Evolutionary conservation across 2,113 vertebrate species (phyloP), one percentile per base, ranked within the genome.

Genomic region (Camelus bactrianus): DNA sequence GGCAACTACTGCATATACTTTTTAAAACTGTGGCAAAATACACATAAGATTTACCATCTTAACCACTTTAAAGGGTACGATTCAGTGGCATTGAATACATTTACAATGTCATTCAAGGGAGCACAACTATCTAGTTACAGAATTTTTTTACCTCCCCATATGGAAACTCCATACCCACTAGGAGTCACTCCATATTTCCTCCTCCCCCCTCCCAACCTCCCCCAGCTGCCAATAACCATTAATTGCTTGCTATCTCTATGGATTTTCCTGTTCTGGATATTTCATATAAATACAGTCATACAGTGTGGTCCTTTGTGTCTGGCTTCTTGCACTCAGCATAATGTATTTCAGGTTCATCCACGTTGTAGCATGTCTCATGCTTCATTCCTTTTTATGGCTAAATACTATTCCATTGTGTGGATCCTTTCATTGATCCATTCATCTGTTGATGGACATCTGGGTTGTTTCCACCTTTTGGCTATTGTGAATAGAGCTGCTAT

Each of bases 341-440:
- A n/a, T 54, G 38, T 48, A 46, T 26, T 73, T 56, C 32, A 32
- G 64, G 16, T 19, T 16, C 67, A 67, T 15, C 58, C 2, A 10
- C 1, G 16, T 6, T 4, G 22, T 4, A 46, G 22, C 1, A 0
- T 8, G 11, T 50, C 8, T 60, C 12, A 8, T 7, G 3, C 35
- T 52, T 67, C 3, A 8, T 22, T 70, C 20, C 32, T 58, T 46
- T 70, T 79, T 16, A 62, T 1, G 5, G 35, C 48, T 67, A 30
- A 87, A n/a, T 85, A 69, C 35, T 32, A 6, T 54, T 85, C n/a
- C 72, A 46, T 56, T 50, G n/a, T n/a, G 38, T 67, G 69, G 38
- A 22, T 5, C 46, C 24, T 81, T 72, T 62, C 46, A 20, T 35
- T 64, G 6, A 17, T 42, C 24, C 20, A 3, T 5, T n/a, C 38